phyloP scores from a whole-genome alignment of 1,140 invertebrate species.

The Drosophila nigromelanica region DNA sequence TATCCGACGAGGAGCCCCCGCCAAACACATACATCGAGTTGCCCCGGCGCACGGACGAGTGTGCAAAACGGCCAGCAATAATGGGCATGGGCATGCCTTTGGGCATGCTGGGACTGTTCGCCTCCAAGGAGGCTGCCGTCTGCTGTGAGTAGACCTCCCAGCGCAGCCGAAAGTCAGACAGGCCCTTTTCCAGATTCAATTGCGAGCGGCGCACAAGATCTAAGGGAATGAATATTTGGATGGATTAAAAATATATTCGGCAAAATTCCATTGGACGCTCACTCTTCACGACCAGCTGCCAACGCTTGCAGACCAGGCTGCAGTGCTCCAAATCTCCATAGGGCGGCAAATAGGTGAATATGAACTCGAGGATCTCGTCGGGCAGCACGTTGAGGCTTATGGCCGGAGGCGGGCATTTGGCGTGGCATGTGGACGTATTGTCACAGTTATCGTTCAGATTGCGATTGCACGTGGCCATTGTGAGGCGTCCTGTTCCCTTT shows the following conservation, averaged over 20 bases:
- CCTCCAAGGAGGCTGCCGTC: constrained; percentile 43
- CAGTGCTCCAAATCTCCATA: constrained; percentile 95
- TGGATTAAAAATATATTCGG: too few species aligned
- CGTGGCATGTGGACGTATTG: constrained; percentile 25
- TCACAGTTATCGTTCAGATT: constrained; percentile 53
- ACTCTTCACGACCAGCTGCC: constrained; percentile 93
- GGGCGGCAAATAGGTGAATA: constrained; percentile 93
- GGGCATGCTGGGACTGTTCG: constrained; percentile 24
- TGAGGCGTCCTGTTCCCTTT: constrained; percentile 23
- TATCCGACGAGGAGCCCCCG: constrained; percentile 96
- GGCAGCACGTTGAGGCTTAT: constrained; percentile 87
- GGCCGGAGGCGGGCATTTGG: constrained; percentile 19
- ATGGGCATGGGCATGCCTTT: constrained; percentile 84
- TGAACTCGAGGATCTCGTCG: constrained; percentile 96
- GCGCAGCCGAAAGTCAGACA: constrained; percentile 71
- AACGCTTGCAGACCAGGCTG: constrained; percentile 93
- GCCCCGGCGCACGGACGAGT: constrained; percentile 92
- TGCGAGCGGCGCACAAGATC: constrained; percentile 78
- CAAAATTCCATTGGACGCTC: constrained; percentile 72
- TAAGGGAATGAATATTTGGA: constrained; percentile 13
- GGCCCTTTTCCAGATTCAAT: constrained; percentile 74
- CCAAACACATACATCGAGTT: constrained; percentile 98
- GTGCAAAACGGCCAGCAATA: constrained; percentile 95
- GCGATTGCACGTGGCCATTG: constrained; percentile 63
- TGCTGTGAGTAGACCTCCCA: constrained; percentile 76